Conservation (phyloP, 2,888 invertebrate genomes). For the Hecatera dysodea region DNA sequence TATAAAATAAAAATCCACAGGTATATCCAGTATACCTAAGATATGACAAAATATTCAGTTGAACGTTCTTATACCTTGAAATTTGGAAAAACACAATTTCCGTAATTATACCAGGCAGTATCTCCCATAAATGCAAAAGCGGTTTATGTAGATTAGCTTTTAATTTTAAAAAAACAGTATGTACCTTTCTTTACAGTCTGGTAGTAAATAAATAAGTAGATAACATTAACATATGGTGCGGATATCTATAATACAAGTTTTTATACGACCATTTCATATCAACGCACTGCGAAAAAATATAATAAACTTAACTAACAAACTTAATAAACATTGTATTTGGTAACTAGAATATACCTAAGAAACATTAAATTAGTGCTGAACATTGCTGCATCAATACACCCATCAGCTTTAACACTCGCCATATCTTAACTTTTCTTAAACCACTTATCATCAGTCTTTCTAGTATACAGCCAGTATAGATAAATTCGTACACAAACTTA, state of each 20-base stretch:
- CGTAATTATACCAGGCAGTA: constrained; percentile 21
- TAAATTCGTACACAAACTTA: constrained; percentile 63
- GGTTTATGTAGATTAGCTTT: constrained; percentile 49
- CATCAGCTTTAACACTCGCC: constrained; percentile 45
- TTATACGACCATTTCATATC: constrained; percentile 28
- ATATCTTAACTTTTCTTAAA: constrained; percentile 60
- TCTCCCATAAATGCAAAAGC: constrained; percentile 53
- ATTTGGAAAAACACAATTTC: constrained; percentile 25
- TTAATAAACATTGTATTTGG: constrained; percentile 54
- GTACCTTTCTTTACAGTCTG: constrained; percentile 17
- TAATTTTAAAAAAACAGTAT: constrained; percentile 54
- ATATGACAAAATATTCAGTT: neutral
- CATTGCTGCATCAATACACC: constrained; percentile 29
- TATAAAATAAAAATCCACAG: neutral
- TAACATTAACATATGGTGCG: constrained; percentile 33
- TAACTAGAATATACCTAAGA: constrained; percentile 55
- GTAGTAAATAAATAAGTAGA: constrained; percentile 2
- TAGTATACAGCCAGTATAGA: constrained; percentile 62
- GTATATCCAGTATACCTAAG: neutral
- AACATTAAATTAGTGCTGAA: constrained; percentile 39
- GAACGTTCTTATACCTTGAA: neutral
- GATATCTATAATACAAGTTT: constrained; percentile 32
- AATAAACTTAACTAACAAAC: constrained; percentile 59
- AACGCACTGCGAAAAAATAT: constrained; percentile 25
- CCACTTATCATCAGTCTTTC: constrained; percentile 70